Evolutionary conservation across 2,888 invertebrate species (phyloP), one percentile per base, ranked within the genome.

Genomic region (Apomyelois bistriatella): DNA sequence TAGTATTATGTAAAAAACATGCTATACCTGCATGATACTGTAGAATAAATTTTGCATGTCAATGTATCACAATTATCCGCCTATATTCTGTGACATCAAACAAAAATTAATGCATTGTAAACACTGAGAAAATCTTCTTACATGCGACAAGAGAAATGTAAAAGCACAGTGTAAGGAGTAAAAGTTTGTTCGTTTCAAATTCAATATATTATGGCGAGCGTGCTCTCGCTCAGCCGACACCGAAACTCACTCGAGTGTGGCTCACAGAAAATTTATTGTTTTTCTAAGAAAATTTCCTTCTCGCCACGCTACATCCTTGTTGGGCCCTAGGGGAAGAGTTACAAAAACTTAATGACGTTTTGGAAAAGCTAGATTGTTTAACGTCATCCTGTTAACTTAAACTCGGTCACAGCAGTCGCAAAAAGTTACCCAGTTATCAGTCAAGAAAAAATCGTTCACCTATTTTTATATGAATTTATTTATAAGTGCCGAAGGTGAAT

Each of bases 171-270:
- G 40, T 40, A 40, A 16, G 40, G 40, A 40, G 16, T 40, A 16
- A 40, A 89, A 90, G 83, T 89, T 90, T 88, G 85, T 89, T 86
- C 88, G 86, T 86, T 90, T 89, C 86, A 87, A 87, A 90, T 90
- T 88, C 89, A 90, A 90, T 90, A 89, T 90, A 89, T 89, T 90
- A 89, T 80, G 82, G 86, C 80, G 87, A 79, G 89, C 89, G 89
- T 86, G 89, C 88, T 83, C 85, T 78, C 84, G 82, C 81, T 85
- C 85, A 85, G 82, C 85, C 89, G 87, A 88, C 89, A 87, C 84
- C 81, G 83, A 87, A 88, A 87, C 87, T 86, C 88, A 86, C 86
- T 89, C 89, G 86, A 87, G 89, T 89, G 87, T 80, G 76, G 78
- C 86, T 82, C 82, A 78, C 82, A 77, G 81, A 85, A 84, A 88